Evolutionary conservation across 2,797 vertebrate genomes (phyloP).

Genomic region (Falco novaeseelandiae): DNA sequence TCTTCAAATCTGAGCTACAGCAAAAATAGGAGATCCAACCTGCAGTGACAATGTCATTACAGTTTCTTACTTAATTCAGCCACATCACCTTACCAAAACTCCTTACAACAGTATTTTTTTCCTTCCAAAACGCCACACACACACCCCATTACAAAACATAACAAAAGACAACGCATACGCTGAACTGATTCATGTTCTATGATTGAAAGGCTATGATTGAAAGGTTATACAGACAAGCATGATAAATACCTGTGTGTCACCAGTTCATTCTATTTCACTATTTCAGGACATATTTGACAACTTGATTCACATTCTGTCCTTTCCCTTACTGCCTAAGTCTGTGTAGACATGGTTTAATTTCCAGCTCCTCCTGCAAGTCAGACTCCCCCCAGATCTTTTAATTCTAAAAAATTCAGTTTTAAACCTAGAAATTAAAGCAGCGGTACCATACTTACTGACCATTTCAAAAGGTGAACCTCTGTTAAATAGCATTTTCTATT

Average conservation of each 20-base stretch:
- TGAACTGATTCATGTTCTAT: not conserved
- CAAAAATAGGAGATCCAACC: not conserved
- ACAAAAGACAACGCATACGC: not conserved
- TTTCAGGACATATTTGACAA: not conserved
- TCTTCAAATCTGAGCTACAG: not conserved
- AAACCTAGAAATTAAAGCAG: not conserved
- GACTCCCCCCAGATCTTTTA: not conserved
- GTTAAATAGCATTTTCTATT: not conserved
- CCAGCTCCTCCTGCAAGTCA: not conserved
- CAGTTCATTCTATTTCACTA: not conserved
- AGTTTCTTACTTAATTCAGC: not conserved
- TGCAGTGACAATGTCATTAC: not conserved
- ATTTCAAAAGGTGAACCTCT: not conserved
- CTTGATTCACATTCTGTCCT: not conserved
- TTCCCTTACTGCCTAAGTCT: not conserved
- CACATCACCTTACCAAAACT: not conserved
- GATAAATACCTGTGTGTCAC: fast-evolving
- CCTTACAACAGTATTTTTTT: not conserved
- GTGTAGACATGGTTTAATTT: not conserved
- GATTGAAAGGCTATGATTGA: not conserved
- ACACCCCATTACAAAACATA: not conserved
- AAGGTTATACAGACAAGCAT: not conserved
- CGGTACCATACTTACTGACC: fast-evolving
- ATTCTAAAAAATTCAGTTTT: not conserved
- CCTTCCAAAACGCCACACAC: not conserved